These are phyloP conservation scores for Alauda arvensis DNA, from an alignment of 2,797 vertebrate species.

Conservation along the genomic window DNA sequence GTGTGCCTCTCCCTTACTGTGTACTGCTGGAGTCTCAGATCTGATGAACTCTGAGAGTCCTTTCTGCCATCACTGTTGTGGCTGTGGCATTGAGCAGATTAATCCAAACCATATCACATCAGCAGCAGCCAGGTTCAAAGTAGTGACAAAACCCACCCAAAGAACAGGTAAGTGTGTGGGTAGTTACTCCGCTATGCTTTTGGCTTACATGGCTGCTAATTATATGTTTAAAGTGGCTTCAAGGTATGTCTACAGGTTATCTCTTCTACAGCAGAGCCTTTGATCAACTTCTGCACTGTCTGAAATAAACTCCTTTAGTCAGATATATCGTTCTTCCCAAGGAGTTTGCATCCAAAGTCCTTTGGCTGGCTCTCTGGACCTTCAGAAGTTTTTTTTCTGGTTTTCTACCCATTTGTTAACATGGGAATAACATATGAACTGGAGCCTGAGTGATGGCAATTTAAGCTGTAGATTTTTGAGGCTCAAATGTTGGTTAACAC, in stretches of 20 bases:
- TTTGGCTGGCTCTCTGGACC: not conserved
- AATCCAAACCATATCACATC: not conserved
- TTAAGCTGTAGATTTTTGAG: constrained; percentile 20
- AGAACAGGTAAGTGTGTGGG: not conserved
- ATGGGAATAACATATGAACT: not conserved
- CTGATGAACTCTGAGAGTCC: not conserved
- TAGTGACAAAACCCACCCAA: not conserved
- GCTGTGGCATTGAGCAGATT: not conserved
- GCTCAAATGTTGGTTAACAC: constrained; percentile 25
- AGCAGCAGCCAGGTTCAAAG: not conserved
- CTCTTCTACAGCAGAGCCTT: not conserved
- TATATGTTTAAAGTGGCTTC: not conserved
- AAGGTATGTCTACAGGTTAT: not conserved
- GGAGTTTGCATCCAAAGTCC: not conserved
- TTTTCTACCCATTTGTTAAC: constrained; percentile 24
- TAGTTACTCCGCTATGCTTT: not conserved
- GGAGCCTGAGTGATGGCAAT: not conserved
- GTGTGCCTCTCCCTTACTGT: not conserved
- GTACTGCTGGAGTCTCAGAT: not conserved
- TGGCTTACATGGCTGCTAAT: not conserved
- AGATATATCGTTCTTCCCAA: not conserved
- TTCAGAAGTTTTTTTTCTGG: not conserved
- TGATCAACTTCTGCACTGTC: not conserved
- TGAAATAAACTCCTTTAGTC: not conserved
- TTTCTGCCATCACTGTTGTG: not conserved